Evolutionary conservation across 2,888 invertebrate genomes (phyloP), one percentile per base, ranked within the genome.

Genomic region (Nymphalis urticae): DNA sequence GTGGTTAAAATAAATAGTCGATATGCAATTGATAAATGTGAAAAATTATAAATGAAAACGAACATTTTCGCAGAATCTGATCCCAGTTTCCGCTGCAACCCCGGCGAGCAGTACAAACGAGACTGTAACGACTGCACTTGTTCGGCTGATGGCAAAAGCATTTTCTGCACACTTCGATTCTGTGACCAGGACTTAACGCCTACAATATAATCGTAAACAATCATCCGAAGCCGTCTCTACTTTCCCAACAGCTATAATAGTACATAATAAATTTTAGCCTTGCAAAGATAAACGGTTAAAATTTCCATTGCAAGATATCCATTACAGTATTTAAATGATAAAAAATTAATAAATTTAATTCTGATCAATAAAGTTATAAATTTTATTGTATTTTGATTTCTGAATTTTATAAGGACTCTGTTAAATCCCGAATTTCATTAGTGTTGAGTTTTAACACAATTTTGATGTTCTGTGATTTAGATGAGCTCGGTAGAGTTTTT

Each of bases 61-160:
- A n/a, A n/a, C n/a, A n/a, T 27, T 27, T 32, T 70, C 66, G 8
- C 75, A 85, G 88, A 85, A 54, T 72, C 83, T 4, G 88, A 87
- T 67, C 82, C 84, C 17, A 85, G 85, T 47, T 93, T 92, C 82
- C 89, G 90, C 62, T 94, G 93, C 83, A 90, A 88, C 67, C 88
- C 93, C 0, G 92, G 91, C 1, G 89, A 90, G 72, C 87, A 87
- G 72, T 93, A 92, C 83, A 88, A 86, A 70, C 84, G 84, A 0
- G 87, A 85, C 53, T 94, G 94, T 80, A 93, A 93, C 75, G 90
- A 90, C 75, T 94, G 94, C 81, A 86, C 87, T 1, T 94, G 94
- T 76, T 86, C 88, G 0, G 88, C 89, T 0, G 89, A 90, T 68
- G 93, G 93, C 13, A 87, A 79, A 66, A 85, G 84, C 63, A 86